phyloP scores from a whole-genome alignment of 2,113 vertebrate species.

The Mesocricetus auratus region DNA sequence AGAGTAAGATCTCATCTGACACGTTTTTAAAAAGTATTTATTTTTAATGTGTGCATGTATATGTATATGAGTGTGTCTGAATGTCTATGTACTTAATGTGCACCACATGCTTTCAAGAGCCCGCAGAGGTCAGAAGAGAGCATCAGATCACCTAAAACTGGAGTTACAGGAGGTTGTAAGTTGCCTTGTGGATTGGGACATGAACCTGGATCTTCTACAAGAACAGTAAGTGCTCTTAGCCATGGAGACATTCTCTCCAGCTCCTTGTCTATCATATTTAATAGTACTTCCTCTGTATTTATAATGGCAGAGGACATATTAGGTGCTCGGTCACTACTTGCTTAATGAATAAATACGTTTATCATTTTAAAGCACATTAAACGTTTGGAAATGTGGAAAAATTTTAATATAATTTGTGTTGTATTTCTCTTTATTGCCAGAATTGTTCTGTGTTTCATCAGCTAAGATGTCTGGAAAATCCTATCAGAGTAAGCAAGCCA shows the following conservation, averaged over 20 bases:
- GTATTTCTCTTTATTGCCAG: not conserved
- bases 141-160: not conserved
- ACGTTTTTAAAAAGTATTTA: not conserved
- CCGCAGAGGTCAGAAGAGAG: not conserved
- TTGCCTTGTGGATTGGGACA: not conserved
- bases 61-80: not conserved
- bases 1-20: not conserved
- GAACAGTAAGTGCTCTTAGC: not conserved
- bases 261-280: not conserved
- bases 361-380: conserved; percentile 18
- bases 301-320: not conserved
- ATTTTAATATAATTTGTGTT: not conserved
- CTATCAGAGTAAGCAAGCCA: not conserved
- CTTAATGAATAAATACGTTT: not conserved
- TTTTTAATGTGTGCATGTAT: not conserved
- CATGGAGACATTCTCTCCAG: not conserved
- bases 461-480: not conserved
- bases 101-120: not conserved
- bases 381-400: not conserved
- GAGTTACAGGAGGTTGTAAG: not conserved
- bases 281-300: not conserved
- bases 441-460: not conserved
- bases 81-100: not conserved
- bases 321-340: not conserved
- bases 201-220: not conserved